Evolutionary conservation across 2,113 vertebrate species (phyloP).

Genomic region (Bambusicola thoracicus): DNA sequence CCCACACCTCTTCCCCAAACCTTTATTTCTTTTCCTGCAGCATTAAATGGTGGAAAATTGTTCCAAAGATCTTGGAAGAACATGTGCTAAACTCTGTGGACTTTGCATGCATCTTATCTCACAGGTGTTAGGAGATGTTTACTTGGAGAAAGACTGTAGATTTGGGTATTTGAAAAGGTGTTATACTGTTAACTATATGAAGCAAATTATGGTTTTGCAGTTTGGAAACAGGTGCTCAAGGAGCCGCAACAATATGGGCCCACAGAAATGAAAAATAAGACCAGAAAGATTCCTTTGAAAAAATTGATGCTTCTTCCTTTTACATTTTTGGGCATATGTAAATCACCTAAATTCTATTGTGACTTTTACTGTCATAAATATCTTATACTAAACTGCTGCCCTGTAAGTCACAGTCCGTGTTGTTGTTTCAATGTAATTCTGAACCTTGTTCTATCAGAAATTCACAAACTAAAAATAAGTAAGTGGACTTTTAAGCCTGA

Average conservation of each 20-base stretch:
- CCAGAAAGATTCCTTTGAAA: background rate
- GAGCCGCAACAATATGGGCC: background rate
- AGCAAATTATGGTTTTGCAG: background rate
- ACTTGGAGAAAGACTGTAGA: background rate
- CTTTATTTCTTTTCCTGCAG: background rate
- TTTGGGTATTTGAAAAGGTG: background rate
- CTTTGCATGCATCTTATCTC: background rate
- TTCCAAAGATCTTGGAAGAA: background rate
- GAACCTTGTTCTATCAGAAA: background rate
- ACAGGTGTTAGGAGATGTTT: fast-evolving
- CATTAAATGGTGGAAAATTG: background rate
- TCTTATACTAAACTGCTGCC: background rate
- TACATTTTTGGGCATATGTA: background rate
- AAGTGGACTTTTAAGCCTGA: background rate
- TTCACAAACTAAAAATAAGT: background rate
- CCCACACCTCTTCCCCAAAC: too few species aligned
- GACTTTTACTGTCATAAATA: background rate
- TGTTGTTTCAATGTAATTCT: background rate
- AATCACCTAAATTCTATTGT: background rate
- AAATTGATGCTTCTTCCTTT: background rate
- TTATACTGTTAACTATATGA: background rate
- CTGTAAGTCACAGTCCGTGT: background rate
- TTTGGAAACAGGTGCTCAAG: background rate
- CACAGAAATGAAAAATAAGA: background rate
- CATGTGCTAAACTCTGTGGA: background rate